Base-by-base conservation (phyloP, 2,797 vertebrate species). In the Labeo calbasu region DNA sequence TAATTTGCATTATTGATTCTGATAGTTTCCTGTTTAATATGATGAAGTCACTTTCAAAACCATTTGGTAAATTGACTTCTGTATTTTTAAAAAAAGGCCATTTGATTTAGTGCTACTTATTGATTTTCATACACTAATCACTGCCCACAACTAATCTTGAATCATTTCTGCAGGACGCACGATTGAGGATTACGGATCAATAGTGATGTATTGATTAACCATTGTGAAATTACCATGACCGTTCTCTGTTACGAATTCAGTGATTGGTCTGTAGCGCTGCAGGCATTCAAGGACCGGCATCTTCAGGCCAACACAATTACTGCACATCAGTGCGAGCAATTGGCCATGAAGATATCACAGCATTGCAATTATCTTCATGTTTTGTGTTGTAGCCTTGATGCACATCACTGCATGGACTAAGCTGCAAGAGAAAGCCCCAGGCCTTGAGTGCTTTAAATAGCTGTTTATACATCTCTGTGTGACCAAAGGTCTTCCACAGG, bases 301-400 rank as follows among this genome's bases (percentile, higher is more conserved):
- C 89, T 88, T 75, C 85, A 86, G 91, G 94, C 94, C 92, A 93
- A 90, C 70, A 87, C 93, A 94, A 94, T 95, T 95, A 93, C 94
- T 89, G 88, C 90, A 91, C 93, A 95, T 94, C 93, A 94, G 92
- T 92, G 85, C 86, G 91, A 91, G 91, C 92, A 94, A 95, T 94
- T 95, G 92, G 89, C 85, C 92, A 85, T 95, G 92, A 94, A 94
- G 93, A 92, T 93, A 93, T 93, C 91, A 92, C 89, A 86, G 88
- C 88, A 86, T 79, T 86, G 91, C 92, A 93, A 93, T 91, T 90
- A 89, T 87, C 86, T 90, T 89, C 85, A 87, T 92, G 93, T 94
- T 92, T 91, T 90, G 87, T 85, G 89, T 86, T 73, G 65, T 70
- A 90, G 90, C 89, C 88, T 92, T 92, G 94, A 93, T 93, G 92